Evolutionary conservation across 2,113 vertebrate species (phyloP).

Genomic region (Equus przewalskii): DNA sequence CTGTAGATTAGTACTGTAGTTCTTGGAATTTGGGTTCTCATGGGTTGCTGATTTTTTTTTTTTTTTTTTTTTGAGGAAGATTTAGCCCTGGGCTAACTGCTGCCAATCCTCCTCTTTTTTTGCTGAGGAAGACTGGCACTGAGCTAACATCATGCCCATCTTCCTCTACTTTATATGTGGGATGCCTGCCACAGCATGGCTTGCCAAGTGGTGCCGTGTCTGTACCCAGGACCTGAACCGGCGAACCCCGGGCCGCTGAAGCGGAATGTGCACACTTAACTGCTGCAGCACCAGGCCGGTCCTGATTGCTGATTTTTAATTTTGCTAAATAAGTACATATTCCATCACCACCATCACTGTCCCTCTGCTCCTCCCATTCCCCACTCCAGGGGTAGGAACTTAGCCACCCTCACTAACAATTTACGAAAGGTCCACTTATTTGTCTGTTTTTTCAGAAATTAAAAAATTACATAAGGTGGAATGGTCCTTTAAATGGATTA

Average conservation of each 20-base stretch:
- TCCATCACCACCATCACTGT: neutral
- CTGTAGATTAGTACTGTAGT: neutral
- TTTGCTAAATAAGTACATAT: slow-evolving; percentile 12
- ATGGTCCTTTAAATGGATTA: neutral
- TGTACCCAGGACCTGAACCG: too few relatives aligned
- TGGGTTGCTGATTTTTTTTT: slow-evolving; percentile 43
- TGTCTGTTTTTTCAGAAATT: neutral
- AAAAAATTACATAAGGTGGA: neutral
- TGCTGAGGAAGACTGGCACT: too few relatives aligned
- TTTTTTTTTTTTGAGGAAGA: too few relatives aligned
- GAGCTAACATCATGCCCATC: too few relatives aligned
- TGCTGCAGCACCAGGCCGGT: too few relatives aligned
- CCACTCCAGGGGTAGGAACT: neutral
- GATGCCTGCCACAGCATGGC: too few relatives aligned
- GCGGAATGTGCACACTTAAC: too few relatives aligned
- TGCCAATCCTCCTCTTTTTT: too few relatives aligned
- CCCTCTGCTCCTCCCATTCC: too few relatives aligned
- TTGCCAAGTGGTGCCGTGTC: too few relatives aligned
- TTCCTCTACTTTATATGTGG: too few relatives aligned
- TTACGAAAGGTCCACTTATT: neutral
- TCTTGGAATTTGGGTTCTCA: neutral
- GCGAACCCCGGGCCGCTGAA: neutral
- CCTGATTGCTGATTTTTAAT: neutral
- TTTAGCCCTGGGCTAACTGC: too few relatives aligned
- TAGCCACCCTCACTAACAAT: neutral